These are phyloP conservation scores for Heliconius cydno DNA, from an alignment of 2,888 invertebrate genomes.

Conservation along the genomic window DNA sequence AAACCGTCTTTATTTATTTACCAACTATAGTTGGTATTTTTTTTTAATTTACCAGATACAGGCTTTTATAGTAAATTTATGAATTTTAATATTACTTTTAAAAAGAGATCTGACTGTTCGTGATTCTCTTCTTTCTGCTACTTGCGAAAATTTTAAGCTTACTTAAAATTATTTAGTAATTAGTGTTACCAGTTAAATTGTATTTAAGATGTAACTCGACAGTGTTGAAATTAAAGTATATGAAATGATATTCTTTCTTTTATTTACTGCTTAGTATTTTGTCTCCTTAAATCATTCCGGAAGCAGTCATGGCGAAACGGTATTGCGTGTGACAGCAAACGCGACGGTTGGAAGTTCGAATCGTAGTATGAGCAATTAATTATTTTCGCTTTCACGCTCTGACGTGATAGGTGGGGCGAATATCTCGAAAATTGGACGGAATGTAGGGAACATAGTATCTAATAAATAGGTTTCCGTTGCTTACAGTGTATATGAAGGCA, in stretches of 20 bases:
- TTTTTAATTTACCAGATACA: too few species aligned
- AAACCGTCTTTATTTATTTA: background rate
- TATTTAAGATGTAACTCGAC: slow-evolving; percentile 41
- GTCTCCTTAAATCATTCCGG: background rate
- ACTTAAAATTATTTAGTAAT: slow-evolving; percentile 9
- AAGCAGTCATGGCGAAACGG: too few species aligned
- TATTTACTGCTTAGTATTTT: slow-evolving; percentile 30
- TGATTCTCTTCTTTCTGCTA: background rate
- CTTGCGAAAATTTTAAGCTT: background rate
- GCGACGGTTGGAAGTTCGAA: background rate
- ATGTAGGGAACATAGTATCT: too few species aligned
- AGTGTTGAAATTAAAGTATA: slow-evolving; percentile 66
- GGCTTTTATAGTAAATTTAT: background rate
- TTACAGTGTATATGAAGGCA: background rate
- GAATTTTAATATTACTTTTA: background rate
- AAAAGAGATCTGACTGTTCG: slow-evolving; percentile 22
- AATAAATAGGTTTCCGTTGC: background rate
- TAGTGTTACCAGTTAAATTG: slow-evolving; percentile 13
- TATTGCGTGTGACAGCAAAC: background rate
- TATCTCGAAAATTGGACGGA: background rate
- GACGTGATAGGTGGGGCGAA: too few species aligned
- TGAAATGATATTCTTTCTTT: slow-evolving; percentile 52
- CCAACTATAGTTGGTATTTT: background rate
- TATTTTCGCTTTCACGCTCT: too few species aligned
- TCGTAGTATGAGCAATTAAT: background rate